phyloP scores from a whole-genome alignment of 1,140 invertebrate genomes.

The Drosophila trapezifrons region DNA sequence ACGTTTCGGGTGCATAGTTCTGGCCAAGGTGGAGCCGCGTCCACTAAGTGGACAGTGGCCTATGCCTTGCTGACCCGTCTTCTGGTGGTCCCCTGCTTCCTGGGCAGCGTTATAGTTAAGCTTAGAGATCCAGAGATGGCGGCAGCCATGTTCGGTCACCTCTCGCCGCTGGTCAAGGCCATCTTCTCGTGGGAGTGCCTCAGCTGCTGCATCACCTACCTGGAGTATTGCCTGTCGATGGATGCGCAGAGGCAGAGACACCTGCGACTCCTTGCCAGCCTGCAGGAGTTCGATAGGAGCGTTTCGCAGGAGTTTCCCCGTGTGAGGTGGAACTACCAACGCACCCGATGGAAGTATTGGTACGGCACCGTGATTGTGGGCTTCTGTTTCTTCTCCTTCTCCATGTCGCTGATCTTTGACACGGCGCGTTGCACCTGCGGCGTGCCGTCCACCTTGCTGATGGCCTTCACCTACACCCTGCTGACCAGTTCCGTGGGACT shows the following conservation, averaged over 20 bases:
- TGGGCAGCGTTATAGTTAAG: conserved; percentile 43
- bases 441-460: conserved; percentile 52
- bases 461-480: conserved; percentile 53
- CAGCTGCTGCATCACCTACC: conserved; percentile 52
- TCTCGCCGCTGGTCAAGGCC: conserved; percentile 58
- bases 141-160: conserved; percentile 53
- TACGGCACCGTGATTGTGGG: conserved; percentile 37
- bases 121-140: conserved; percentile 37
- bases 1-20: conserved; percentile 44
- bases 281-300: conserved; percentile 56
- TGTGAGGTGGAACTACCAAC: conserved; percentile 66
- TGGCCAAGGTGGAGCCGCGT: conserved; percentile 23
- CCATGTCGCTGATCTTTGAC: conserved; percentile 55
- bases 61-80: conserved; percentile 41
- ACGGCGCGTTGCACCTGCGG: conserved; percentile 58
- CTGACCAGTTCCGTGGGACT: conserved; percentile 56
- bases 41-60: conserved; percentile 12
- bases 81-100: conserved; percentile 34
- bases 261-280: conserved; percentile 27
- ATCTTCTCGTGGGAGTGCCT: conserved; percentile 64
- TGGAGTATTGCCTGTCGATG: conserved; percentile 43
- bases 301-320: conserved; percentile 48
- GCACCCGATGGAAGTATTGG: conserved; percentile 58
- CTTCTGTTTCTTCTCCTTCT: conserved; percentile 39
- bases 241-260: conserved; percentile 42